Evolutionary conservation across 2,113 vertebrate species (phyloP).

Genomic region (Sula dactylatra): DNA sequence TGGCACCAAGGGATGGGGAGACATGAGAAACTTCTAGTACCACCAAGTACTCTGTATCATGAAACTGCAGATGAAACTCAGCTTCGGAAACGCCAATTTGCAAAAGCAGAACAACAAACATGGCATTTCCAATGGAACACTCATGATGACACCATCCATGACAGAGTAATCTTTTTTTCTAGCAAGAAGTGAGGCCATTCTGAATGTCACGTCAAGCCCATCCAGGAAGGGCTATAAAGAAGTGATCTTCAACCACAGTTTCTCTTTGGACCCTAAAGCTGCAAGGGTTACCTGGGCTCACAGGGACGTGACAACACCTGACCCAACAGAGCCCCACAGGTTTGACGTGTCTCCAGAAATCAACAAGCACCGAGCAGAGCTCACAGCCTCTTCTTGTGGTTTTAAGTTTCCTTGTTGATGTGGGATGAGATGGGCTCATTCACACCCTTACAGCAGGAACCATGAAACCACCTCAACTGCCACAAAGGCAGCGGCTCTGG

Average conservation of each 20-base stretch:
- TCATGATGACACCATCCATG: not conserved
- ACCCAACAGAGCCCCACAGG: not conserved
- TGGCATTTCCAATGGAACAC: rapidly evolving
- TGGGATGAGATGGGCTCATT: not conserved
- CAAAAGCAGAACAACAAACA: not conserved
- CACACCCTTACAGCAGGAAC: not conserved
- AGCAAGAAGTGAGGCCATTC: not conserved
- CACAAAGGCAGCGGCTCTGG: not conserved
- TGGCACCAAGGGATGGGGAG: not conserved
- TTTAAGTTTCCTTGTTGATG: not conserved
- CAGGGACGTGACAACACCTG: rapidly evolving
- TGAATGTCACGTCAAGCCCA: not conserved
- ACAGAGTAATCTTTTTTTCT: too few relatives aligned
- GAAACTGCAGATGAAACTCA: not conserved
- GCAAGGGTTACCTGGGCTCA: not conserved
- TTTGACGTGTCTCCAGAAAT: not conserved
- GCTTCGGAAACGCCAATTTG: not conserved
- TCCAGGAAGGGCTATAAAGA: not conserved
- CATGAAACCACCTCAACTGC: rapidly evolving
- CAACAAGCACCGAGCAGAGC: not conserved
- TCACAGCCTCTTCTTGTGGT: not conserved
- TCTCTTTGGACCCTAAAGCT: not conserved
- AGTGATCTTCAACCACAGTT: not conserved
- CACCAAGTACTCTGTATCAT: not conserved
- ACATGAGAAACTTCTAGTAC: not conserved